These are phyloP conservation scores for Proterorhinus semilunaris DNA, from an alignment of 2,113 vertebrate species.

Conservation along the genomic window DNA sequence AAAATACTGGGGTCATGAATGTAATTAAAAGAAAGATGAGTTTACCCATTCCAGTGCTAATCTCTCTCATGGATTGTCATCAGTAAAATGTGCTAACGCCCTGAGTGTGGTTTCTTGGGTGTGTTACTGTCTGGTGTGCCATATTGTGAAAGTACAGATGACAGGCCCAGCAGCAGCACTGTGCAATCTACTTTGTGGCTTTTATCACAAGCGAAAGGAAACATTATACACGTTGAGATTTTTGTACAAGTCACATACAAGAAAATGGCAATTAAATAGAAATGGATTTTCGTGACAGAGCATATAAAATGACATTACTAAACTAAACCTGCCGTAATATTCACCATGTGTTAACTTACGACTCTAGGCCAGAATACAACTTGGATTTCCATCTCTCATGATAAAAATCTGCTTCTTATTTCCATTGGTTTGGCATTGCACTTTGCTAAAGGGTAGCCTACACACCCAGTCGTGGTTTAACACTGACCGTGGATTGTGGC, in stretches of 20 bases:
- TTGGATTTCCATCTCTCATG: conserved; percentile 40
- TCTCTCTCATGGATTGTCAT: not conserved
- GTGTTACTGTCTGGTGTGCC: not conserved
- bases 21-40: not conserved
- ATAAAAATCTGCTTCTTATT: conserved; percentile 55
- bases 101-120: not conserved
- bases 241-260: not conserved
- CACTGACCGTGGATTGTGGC: not conserved
- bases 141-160: conserved; percentile 13
- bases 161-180: conserved; percentile 15
- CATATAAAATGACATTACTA: conserved; percentile 2
- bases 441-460: conserved; percentile 39
- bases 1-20: not conserved
- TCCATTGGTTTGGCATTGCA: conserved; percentile 31
- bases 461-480: conserved; percentile 10
- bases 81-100: not conserved
- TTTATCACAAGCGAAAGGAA: not conserved
- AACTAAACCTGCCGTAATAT: conserved; percentile 26
- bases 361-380: conserved; percentile 23
- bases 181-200: conserved; percentile 29
- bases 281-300: not conserved
- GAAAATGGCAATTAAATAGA: not conserved
- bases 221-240: not conserved
- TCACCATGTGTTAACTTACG: conserved; percentile 25
- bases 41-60: not conserved